Base-by-base conservation (phyloP, 2,888 invertebrate species). In the Odontomyia ornata region DNA sequence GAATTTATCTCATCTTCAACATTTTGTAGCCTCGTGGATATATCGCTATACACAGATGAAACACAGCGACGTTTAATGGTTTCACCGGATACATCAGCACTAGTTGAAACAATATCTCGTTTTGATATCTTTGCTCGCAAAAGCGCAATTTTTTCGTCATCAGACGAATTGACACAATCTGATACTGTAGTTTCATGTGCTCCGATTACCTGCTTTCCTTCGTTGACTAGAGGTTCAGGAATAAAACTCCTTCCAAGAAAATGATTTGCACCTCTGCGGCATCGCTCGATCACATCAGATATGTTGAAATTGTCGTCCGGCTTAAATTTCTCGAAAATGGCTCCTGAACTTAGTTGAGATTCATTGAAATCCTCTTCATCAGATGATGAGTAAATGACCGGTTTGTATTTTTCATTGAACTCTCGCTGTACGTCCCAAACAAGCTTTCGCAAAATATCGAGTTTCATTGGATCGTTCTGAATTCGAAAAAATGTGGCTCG, bases 401-500 rank as follows among this genome's bases (percentile, higher is more conserved):
- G 36, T 36, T 18, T 64, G 15, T 64, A 15, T n/a, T 64, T 64
- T 4, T n/a, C 4, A 15, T n/a, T 28, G 64, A n/a, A 18, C n/a
- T 64, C 64, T n/a, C 18, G 1, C 25, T 28, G 64, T 11, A 64
- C 28, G 13, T 30, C 30, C n/a, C 25, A 2, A 2, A 64, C 27
- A 0, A 64, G 64, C 7, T 64, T 1, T 13, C 28, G 13, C n/a
- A 64, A 28, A 15, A 64, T 28, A 11, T 64, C 28, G 7, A 11
- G 1, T 25, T 64, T 64, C 0, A 2, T 11, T 4, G 64, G 28
- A 18, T 64, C 64, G 1, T 3, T 15, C 25, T 64, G 11, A 13
- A 64, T n/a, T 1, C 64, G 64, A 64, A 64, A 64, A 15, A 28
- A 64, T 5, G 64, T 64, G 13, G 25, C 30, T n/a, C 30, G 64